Evolutionary conservation across 2,888 invertebrate species (phyloP).

Genomic region (Trimorus sp.): DNA sequence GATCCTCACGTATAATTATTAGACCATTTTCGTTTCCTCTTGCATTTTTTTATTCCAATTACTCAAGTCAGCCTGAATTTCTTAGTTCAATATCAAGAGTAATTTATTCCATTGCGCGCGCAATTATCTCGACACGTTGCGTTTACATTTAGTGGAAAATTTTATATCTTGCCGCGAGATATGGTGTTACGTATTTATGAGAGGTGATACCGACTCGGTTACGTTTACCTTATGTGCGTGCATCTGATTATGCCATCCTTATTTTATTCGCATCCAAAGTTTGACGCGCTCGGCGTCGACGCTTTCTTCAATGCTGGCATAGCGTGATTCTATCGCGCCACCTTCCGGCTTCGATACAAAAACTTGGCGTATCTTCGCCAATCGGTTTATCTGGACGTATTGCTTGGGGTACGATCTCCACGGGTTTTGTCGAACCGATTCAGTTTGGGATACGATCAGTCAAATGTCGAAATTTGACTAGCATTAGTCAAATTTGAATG

Average conservation of each 20-base stretch:
- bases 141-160: constrained; percentile 36
- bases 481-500: not conserved
- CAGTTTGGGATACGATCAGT: not conserved
- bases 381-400: too few relatives aligned
- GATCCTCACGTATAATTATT: constrained; percentile 60
- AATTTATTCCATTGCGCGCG: constrained; percentile 45
- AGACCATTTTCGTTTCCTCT: constrained; percentile 62
- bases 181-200: constrained; percentile 31
- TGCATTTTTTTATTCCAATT: constrained; percentile 61
- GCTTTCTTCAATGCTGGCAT: too few relatives aligned
- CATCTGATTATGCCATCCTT: constrained; percentile 3
- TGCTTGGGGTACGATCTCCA: too few relatives aligned
- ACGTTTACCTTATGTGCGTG: not conserved
- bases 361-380: too few relatives aligned
- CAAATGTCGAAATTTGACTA: constrained; percentile 8
- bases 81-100: constrained; percentile 55
- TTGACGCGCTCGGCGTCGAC: too few relatives aligned
- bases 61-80: constrained; percentile 50
- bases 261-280: constrained; percentile 8
- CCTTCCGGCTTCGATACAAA: too few relatives aligned
- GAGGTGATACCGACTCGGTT: constrained; percentile 6
- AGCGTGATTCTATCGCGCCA: too few relatives aligned
- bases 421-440: too few relatives aligned
- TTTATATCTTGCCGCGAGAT: constrained; percentile 21
- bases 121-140: constrained; percentile 51